Percentiles rank a stretch among this genome's conserved stretches.
Evolutionary conservation across 2,797 vertebrate species (phyloP).

Genomic region (Sebastes aleutianus): DNA sequence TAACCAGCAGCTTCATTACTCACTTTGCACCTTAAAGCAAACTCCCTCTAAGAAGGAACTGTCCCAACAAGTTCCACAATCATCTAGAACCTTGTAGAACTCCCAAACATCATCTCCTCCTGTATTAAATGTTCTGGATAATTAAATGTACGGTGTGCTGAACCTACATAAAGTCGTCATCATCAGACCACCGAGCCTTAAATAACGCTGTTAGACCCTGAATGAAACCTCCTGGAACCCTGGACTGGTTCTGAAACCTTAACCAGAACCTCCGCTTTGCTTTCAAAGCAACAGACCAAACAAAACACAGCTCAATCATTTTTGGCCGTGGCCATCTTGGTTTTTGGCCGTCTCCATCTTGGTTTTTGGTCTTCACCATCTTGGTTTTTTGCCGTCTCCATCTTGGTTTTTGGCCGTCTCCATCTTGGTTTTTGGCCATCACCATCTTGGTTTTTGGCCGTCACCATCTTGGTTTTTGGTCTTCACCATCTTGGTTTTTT

Average conservation of each 20-base stretch:
- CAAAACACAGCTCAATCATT: too few relatives aligned
- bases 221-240: neutral
- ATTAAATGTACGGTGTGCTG: neutral
- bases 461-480: too few relatives aligned
- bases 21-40: neutral
- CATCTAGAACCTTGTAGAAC: neutral
- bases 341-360: too few relatives aligned
- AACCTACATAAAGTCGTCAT: neutral
- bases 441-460: too few relatives aligned
- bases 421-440: too few relatives aligned
- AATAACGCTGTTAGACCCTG: neutral
- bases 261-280: neutral
- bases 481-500: too few relatives aligned
- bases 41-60: neutral
- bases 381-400: too few relatives aligned
- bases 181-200: neutral
- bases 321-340: too few relatives aligned
- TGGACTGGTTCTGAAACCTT: neutral
- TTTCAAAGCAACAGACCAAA: neutral
- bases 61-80: neutral
- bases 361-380: too few relatives aligned
- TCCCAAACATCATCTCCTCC: neutral
- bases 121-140: neutral
- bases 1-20: neutral
- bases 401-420: too few relatives aligned